Percentiles rank a stretch among this genome's conserved stretches.
Evolutionary conservation across 2,888 invertebrate species (phyloP).

Genomic region (Alcis repandata): DNA sequence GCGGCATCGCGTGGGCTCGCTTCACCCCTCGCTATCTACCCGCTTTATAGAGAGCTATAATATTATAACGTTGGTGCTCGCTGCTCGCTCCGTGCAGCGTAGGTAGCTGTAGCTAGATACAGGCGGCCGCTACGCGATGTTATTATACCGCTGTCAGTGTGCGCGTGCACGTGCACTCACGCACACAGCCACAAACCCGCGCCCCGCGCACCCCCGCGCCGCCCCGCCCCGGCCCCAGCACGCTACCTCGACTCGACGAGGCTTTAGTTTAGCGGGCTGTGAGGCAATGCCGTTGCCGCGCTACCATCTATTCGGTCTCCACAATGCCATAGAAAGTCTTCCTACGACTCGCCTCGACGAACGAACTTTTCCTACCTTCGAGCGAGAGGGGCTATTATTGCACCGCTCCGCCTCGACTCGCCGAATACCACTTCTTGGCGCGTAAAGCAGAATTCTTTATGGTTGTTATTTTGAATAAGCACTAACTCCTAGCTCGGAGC

Average conservation of each 20-base stretch:
- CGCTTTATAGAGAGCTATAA: conserved; percentile 72
- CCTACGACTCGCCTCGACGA: conserved; percentile 81
- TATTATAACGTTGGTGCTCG: conserved; percentile 66
- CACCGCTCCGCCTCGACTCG: conserved; percentile 58
- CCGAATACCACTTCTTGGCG: conserved; percentile 57
- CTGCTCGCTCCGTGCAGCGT: conserved; percentile 63
- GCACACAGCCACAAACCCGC: conserved; percentile 54
- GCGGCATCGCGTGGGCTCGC: conserved; percentile 55
- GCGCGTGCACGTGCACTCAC: conserved; percentile 65
- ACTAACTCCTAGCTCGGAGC: conserved; percentile 65
- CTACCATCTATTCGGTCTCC: conserved; percentile 82
- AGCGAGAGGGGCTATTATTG: conserved; percentile 70
- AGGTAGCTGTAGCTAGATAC: conserved; percentile 80
- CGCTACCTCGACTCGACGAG: conserved; percentile 70
- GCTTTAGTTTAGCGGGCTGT: conserved; percentile 75
- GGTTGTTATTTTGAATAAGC: conserved; percentile 78
- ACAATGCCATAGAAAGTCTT: conserved; percentile 86
- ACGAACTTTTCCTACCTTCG: conserved; percentile 84
- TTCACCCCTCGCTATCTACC: conserved; percentile 74
- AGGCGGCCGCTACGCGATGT: conserved; percentile 78
- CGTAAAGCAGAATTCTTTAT: conserved; percentile 70
- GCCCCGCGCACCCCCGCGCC: conserved; percentile 53
- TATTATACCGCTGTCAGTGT: conserved; percentile 72
- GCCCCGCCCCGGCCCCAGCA: conserved; percentile 57
- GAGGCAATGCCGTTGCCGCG: conserved; percentile 83